Percentiles rank a stretch among this genome's conserved stretches.
Evolutionary conservation across 2,888 invertebrate genomes (phyloP).

Genomic region (Campoplex capitator): DNA sequence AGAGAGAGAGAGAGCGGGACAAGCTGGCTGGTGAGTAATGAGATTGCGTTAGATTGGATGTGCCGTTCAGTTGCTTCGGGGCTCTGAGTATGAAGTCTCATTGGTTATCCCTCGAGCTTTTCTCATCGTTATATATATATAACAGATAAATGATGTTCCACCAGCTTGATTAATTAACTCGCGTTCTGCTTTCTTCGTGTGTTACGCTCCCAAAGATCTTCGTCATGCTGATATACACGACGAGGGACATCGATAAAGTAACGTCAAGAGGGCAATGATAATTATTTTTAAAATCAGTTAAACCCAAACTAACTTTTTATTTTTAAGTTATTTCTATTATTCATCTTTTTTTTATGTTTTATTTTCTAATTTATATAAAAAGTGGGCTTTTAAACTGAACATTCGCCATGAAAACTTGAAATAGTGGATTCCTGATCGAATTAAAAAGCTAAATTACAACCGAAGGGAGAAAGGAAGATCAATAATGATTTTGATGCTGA

Average conservation of each 20-base stretch:
- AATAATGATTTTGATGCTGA: not conserved
- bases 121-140: constrained; percentile 36
- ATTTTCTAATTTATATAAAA: not conserved
- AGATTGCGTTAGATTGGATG: constrained; percentile 49
- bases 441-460: not conserved
- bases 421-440: not conserved
- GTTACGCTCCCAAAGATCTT: not conserved
- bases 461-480: not conserved
- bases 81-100: constrained; percentile 27
- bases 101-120: constrained; percentile 42
- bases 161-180: constrained; percentile 55
- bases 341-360: not conserved
- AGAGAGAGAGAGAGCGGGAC: constrained; percentile 9
- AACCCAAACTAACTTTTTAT: not conserved
- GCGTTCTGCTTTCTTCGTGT: constrained; percentile 7
- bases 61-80: constrained; percentile 28
- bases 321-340: not conserved
- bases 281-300: not conserved
- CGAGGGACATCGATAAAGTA: not conserved
- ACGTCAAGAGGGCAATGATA: no score
- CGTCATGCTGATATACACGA: constrained; percentile 10
- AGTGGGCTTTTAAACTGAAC: no score
- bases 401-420: no score
- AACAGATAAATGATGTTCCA: constrained; percentile 52
- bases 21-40: constrained; percentile 55